These are phyloP conservation scores for Gopherus flavomarginatus DNA, from an alignment of 2,113 vertebrate genomes.

Conservation along the genomic window DNA sequence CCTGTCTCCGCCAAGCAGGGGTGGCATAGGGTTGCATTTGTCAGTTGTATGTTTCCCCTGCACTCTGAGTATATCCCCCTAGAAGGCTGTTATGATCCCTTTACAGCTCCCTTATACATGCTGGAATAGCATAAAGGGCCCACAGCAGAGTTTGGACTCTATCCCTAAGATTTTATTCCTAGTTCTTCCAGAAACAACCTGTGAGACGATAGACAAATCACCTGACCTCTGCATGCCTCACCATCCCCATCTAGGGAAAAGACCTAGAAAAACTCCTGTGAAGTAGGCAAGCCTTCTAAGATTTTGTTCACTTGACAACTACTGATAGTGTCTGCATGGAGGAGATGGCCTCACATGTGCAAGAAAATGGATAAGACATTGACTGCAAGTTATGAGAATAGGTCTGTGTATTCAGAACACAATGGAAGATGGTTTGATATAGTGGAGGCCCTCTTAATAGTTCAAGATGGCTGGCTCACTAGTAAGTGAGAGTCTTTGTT, in stretches of 20 bases:
- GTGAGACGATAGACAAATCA: neutral
- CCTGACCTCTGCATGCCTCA: neutral
- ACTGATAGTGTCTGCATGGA: too few species aligned
- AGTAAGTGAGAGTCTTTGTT: too few species aligned
- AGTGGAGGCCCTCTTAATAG: neutral
- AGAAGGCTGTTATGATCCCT: neutral
- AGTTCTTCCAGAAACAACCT: neutral
- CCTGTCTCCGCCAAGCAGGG: neutral
- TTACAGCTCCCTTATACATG: neutral
- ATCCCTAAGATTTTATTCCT: rapidly evolving
- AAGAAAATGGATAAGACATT: neutral
- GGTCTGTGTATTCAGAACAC: neutral
- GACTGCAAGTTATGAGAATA: neutral
- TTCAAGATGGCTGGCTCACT: too few species aligned
- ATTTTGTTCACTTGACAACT: too few species aligned
- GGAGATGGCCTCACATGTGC: neutral
- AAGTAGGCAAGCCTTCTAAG: too few species aligned
- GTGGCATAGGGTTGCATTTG: too few species aligned
- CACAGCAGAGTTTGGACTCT: neutral
- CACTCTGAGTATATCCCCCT: neutral
- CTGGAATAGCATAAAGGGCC: neutral
- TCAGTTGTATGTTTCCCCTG: neutral
- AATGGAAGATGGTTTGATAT: rapidly evolving
- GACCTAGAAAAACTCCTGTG: neutral
- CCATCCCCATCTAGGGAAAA: neutral